Evolutionary conservation across 1,140 invertebrate species (phyloP), one percentile per base, ranked within the genome.

Genomic region (Leptinotarsa defecta): DNA sequence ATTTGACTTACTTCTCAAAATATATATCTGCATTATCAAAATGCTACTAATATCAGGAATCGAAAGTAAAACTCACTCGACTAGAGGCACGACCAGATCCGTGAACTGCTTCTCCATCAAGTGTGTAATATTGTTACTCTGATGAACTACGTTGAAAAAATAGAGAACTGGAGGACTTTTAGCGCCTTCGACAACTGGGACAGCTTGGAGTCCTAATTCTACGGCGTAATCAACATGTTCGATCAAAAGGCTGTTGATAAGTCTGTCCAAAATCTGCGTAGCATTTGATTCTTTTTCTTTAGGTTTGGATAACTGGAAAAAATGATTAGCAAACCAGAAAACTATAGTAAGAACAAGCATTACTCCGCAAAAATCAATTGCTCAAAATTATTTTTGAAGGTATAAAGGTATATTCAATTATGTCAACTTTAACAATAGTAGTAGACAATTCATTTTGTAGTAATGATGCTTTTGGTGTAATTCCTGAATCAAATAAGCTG

Each of bases 221-320:
- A 99, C 81, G 0, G 97, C 97, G 88, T 99, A 99, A 85, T 98
- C 96, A 2, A 99, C 93, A 85, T 99, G 96, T 82, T 99, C 96
- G 17, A 91, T 91, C 74, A 98, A 91, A 1, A 99, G 86, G 84
- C 94, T 93, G 77, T 96, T 93, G 6, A 98, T 88, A 20, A 99
- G 84, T 43, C 96, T 91, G 77, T 98, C 96, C 79, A 98, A 91
- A 22, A 99, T 91, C 78, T 93, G 91, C 2, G 94, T 88, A 1
- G 95, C 92, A 86, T 98, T 97, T 13, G 86, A 85, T 0, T 96
- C 88, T 22, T 96, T 84, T 73, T 99, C 96, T 61, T 90, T 89
- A 20, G 90, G 88, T 77, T 91, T 92, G 4, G 96, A 99, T 1
- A 99, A 85, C 92, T 73, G 71, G 13, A 34, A 34, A 34, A 34